Evolutionary conservation across 1,140 invertebrate genomes (phyloP), one percentile per base, ranked within the genome.

Genomic region (Drosophila paulistorum): DNA sequence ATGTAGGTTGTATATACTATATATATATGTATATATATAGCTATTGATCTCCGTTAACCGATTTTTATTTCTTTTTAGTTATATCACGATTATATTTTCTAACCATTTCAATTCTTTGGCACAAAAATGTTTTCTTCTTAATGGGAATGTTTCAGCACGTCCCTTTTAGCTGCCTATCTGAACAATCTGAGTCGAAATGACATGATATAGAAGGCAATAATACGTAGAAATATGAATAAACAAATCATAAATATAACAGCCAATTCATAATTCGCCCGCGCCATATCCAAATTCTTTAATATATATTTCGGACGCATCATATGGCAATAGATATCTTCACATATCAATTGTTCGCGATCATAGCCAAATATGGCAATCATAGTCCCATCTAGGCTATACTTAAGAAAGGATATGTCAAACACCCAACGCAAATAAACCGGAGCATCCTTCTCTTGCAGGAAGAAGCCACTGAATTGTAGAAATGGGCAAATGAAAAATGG

Each of bases 401-500:
- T 96, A 0, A 96, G 84, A 82, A 96, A 98, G 0, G 97, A 98
- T 13, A 96, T 93, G 80, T 98, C 96, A 77, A 98, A 98, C 3
- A 98, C 76, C 97, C 97, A 98, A 57, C 95, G 94, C 59, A 98
- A 93, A 76, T 95, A 96, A 0, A 92, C 90, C 13, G 97, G 97
- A 3, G 97, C 96, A 78, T 98, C 97, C 65, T 94, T 95, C 67
- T 97, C 94, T 76, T 95, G 96, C 1, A 98, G 95, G 85, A 99
- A 98, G 93, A 98, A 98, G 14, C 98, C 98, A 51, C 95, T 96
- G 82, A 97, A 98, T 72, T 98, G 94, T 7, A 97, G 94, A 83
- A 98, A 97, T 1, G 97, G 98, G 91, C 96, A 95, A 68, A 97
- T 95, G 55, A 95, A 94, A 71, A 95, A 94, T 23, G 97, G 97